These are phyloP conservation scores for Pyrgilauda ruficollis DNA, from an alignment of 2,113 vertebrate species.

Conservation along the genomic window DNA sequence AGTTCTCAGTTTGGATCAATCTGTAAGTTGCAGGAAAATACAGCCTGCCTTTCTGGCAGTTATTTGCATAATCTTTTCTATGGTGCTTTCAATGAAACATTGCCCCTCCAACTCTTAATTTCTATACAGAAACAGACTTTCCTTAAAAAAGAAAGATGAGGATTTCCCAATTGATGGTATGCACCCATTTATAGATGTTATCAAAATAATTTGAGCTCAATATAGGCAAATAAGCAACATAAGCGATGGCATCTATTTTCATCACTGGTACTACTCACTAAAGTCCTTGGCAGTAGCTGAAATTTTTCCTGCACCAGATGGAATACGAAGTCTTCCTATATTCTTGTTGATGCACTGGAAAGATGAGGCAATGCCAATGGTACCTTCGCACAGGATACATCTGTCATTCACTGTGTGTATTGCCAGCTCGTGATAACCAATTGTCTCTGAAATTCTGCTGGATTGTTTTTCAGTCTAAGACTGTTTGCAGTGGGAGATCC, in stretches of 20 bases:
- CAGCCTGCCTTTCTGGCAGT: conserved; percentile 7
- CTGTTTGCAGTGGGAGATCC: neutral
- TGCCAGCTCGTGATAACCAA: neutral
- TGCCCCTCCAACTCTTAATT: neutral
- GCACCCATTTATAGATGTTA: neutral
- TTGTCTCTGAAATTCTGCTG: neutral
- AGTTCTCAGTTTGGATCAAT: conserved; percentile 43
- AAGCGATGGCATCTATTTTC: neutral
- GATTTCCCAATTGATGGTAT: neutral
- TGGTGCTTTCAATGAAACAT: neutral
- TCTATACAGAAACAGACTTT: neutral
- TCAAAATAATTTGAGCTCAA: neutral
- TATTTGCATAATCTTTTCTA: conserved; percentile 36
- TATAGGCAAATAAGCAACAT: neutral
- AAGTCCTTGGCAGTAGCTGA: neutral
- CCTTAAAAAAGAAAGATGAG: neutral
- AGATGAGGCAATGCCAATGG: neutral
- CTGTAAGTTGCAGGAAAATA: conserved; percentile 26
- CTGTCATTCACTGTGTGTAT: neutral
- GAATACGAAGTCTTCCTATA: neutral
- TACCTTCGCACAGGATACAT: neutral
- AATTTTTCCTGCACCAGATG: neutral
- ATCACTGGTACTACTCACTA: neutral
- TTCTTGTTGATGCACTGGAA: neutral
- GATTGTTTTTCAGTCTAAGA: neutral